Base-by-base conservation (phyloP, 2,888 invertebrate species). In the Orgyia antiqua region DNA sequence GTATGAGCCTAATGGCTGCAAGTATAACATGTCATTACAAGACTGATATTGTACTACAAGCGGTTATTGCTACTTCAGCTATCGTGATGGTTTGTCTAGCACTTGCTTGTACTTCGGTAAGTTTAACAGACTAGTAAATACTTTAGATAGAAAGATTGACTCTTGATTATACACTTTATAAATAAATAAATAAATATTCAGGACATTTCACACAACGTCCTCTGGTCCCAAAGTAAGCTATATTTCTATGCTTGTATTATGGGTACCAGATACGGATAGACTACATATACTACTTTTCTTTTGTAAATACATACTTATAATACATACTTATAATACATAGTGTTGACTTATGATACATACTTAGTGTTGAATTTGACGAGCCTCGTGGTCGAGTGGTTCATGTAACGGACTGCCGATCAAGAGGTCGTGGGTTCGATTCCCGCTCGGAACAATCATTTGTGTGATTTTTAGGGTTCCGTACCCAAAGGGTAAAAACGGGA, bases 31-130 rank as follows among this genome's bases (percentile, higher is more conserved):
- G 10, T 1, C 9, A 8, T 4, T 32, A 32, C 9, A 3, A 10
- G 0, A 27, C 32, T 10, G 6, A 7, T n/a, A 13, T 32, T 13
- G 8, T 24, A 2, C 7, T 27, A 0, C 15, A 27, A 7, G 31
- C 23, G 4, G 11, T 13, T 15, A 1, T 27, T 0, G 10, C 12
- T 9, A 32, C 32, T 3, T 1, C 23, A 10, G 23, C 18, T 9
- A 18, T 32, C 13, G 32, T 32, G 10, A 0, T 27, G 1, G 7
- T 12, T 1, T 27, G 27, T 12, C 0, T 17, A 9, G 5, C 13
- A 8, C 18, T 32, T 4, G 27, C 32, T 6, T 32, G 23, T 18
- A 27, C 32, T 9, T 17, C 27, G 9, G 27, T 32, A 6, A 32
- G 27, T 27, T 12, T 12, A n/a, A 17, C 10, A 2, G 4, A 3